phyloP scores from a whole-genome alignment of 2,113 vertebrate genomes.

The Tachysurus fulvidraco region DNA sequence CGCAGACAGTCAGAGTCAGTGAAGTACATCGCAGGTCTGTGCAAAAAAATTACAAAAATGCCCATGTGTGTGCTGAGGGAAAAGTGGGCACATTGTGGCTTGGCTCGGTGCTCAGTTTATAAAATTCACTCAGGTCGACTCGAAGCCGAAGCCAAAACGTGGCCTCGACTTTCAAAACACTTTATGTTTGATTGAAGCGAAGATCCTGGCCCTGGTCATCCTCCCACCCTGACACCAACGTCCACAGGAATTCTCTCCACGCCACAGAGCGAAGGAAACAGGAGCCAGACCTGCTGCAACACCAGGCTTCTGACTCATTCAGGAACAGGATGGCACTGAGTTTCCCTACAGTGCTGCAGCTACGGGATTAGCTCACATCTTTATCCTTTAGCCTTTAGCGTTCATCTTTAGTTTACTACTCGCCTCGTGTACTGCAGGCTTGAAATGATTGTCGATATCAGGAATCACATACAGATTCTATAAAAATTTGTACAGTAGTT shows the following conservation, averaged over 20 bases:
- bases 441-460: neutral
- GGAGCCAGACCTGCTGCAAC: neutral
- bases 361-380: neutral
- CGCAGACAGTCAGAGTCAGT: neutral
- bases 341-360: neutral
- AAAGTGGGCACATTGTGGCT: conserved; percentile 29
- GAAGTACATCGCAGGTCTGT: conserved; percentile 10
- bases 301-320: neutral
- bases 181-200: conserved; percentile 49
- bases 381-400: neutral
- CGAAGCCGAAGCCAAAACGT: conserved; percentile 13
- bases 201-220: conserved; percentile 41
- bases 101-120: conserved; percentile 41
- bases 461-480: neutral
- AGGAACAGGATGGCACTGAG: conserved; percentile 6
- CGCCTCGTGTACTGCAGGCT: neutral
- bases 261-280: conserved; percentile 7
- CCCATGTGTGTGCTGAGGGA: neutral
- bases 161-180: conserved; percentile 44
- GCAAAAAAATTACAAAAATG: neutral
- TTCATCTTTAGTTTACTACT: neutral
- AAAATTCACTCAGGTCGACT: conserved; percentile 40
- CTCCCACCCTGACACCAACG: conserved; percentile 19
- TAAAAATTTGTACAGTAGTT: neutral
- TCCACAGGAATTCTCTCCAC: conserved; percentile 36